These are phyloP conservation scores for Sternotherus odoratus DNA, from an alignment of 2,797 vertebrate genomes.

Conservation along the genomic window DNA sequence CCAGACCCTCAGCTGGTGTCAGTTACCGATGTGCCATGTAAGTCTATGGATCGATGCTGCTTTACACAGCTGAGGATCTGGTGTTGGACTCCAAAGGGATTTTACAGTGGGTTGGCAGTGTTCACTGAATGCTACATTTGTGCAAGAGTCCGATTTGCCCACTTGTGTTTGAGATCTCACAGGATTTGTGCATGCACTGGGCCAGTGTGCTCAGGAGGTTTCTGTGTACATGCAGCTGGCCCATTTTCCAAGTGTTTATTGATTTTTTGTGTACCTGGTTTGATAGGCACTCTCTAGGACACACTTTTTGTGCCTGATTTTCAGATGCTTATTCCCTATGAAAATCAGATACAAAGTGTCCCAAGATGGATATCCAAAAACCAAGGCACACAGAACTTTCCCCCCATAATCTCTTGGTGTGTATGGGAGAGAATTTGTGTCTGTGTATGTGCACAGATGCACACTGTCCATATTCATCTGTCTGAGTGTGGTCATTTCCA, in stretches of 20 bases:
- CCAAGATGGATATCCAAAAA: fast-evolving
- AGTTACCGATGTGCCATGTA: fast-evolving
- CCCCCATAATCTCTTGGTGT: background rate
- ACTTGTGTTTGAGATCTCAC: fast-evolving
- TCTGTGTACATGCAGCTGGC: background rate
- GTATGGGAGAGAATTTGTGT: too few relatives aligned
- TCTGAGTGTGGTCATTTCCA: background rate
- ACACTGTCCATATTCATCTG: background rate
- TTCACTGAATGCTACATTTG: background rate
- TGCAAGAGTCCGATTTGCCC: background rate
- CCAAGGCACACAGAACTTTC: background rate
- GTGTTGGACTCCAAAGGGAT: fast-evolving
- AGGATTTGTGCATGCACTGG: fast-evolving
- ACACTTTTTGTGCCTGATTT: background rate
- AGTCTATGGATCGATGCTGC: background rate
- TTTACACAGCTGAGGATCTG: background rate
- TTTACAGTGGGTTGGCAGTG: fast-evolving
- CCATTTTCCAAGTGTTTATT: background rate
- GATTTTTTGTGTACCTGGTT: background rate
- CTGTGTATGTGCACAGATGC: too few relatives aligned
- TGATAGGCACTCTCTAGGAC: background rate
- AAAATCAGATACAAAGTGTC: background rate
- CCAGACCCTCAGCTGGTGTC: fast-evolving
- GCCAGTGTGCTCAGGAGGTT: background rate
- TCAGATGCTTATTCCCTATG: background rate